Evolutionary conservation across 2,113 vertebrate genomes (phyloP).

Genomic region (Phalacrocorax carbo): DNA sequence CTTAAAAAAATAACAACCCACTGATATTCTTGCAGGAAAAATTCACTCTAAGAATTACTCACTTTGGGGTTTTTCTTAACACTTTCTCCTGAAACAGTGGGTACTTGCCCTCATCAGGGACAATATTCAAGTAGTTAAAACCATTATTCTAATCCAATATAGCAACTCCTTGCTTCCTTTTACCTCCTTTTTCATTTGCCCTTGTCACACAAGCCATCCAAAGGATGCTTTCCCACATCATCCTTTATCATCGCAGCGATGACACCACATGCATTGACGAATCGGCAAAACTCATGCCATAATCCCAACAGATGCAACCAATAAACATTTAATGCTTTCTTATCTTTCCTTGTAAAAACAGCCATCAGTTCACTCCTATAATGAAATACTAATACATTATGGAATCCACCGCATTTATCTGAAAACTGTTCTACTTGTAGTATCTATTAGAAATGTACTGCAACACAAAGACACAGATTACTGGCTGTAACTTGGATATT

Average conservation of each 20-base stretch:
- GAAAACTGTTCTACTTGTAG: not conserved
- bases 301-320: not conserved
- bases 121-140: not conserved
- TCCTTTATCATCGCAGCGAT: not conserved
- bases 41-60: not conserved
- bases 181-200: not conserved
- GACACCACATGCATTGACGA: not conserved
- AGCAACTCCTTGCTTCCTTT: not conserved
- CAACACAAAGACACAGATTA: not conserved
- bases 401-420: not conserved
- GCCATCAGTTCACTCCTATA: not conserved
- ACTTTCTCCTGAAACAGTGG: not conserved
- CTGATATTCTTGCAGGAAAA: not conserved
- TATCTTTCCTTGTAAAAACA: not conserved
- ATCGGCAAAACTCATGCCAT: not conserved
- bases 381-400: not conserved
- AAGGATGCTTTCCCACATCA: not conserved
- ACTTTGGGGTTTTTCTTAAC: not conserved
- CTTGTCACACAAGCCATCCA: not conserved
- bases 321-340: not conserved
- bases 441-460: not conserved
- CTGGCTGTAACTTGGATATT: not conserved
- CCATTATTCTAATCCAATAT: not conserved
- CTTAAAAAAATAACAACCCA: not conserved
- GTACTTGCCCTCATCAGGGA: not conserved